Conservation (phyloP, 2,888 invertebrate species). For the Erebia palarica region DNA sequence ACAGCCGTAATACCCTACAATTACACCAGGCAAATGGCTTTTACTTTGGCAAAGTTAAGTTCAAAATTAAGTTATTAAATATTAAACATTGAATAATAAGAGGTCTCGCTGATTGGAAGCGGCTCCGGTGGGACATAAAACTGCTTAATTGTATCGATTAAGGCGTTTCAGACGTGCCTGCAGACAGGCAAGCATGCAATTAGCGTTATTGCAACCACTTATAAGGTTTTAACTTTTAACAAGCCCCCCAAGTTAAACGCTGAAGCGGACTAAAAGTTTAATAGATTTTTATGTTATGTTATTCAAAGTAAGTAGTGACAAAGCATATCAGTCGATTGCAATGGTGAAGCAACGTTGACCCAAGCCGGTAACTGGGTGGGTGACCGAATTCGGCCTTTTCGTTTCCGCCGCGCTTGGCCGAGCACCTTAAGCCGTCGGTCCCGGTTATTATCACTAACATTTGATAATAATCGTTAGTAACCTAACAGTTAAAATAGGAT, state of each 20-base stretch:
- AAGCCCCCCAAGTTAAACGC: neutral
- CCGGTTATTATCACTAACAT: no score
- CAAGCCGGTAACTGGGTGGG: no score
- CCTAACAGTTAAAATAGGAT: no score
- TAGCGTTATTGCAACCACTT: constrained; percentile 23
- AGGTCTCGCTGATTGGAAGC: constrained; percentile 26
- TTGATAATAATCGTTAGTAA: no score
- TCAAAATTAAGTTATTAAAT: constrained; percentile 22
- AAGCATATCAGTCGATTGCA: no score
- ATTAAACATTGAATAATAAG: constrained; percentile 24
- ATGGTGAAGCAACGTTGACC: no score
- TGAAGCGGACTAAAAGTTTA: constrained; percentile 1
- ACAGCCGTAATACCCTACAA: neutral
- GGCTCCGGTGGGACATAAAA: constrained; percentile 30
- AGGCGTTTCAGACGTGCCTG: constrained; percentile 20
- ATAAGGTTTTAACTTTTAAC: constrained; percentile 8
- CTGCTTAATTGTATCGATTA: constrained; percentile 34
- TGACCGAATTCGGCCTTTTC: no score
- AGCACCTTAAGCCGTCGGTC: no score
- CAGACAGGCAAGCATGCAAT: constrained; percentile 23
- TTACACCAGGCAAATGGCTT: neutral
- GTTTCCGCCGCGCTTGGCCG: no score
- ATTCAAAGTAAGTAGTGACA: no score
- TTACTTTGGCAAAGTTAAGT: constrained; percentile 2
- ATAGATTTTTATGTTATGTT: no score